phyloP scores from a whole-genome alignment of 2,797 vertebrate genomes.

The Liasis olivaceus region DNA sequence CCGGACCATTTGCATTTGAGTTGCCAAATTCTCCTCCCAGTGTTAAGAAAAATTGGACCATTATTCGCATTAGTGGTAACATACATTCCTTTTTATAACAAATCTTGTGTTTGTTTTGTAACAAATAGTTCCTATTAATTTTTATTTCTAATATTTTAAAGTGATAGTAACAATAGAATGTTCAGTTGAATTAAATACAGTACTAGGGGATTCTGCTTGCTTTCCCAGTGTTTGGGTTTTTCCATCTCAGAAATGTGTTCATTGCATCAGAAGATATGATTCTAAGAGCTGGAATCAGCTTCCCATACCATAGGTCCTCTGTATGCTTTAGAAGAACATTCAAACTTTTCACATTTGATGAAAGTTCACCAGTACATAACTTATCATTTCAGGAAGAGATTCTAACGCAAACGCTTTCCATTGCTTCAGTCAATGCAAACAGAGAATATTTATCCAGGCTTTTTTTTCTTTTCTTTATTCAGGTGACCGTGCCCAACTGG shows the following conservation, averaged over 20 bases:
- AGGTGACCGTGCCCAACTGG: constrained; percentile 92
- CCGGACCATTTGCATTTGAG: constrained; percentile 93
- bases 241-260: no score
- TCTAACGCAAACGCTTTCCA: not conserved
- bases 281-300: not conserved
- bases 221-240: not conserved
- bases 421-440: not conserved
- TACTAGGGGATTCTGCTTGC: not conserved
- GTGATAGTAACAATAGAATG: not conserved
- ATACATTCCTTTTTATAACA: constrained; percentile 35
- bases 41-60: constrained; percentile 93
- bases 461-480: constrained; percentile 18
- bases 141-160: not conserved
- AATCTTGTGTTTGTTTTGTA: constrained; percentile 6
- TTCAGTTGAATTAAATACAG: not conserved
- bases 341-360: not conserved
- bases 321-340: not conserved
- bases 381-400: not conserved
- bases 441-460: not conserved
- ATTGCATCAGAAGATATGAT: not conserved
- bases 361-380: not conserved
- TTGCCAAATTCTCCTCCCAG: constrained; percentile 82
- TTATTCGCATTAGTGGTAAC: constrained; percentile 88
- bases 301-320: not conserved
- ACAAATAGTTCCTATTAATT: rapidly evolving